Conservation (phyloP, 2,797 vertebrate genomes). For the Xenentodon cancila region DNA sequence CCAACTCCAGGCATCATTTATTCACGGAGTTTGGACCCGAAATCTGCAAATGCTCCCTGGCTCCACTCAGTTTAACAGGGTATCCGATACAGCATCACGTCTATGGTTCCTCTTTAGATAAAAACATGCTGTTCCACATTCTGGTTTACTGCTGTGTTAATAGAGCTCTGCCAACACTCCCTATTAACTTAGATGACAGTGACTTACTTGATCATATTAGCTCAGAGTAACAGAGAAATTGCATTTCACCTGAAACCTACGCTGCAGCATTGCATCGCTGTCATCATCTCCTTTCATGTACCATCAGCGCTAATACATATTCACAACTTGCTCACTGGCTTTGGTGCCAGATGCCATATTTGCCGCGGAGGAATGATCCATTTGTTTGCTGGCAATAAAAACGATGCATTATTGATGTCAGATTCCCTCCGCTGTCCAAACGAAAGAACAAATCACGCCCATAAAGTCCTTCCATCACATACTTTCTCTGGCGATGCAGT, state of each 20-base stretch:
- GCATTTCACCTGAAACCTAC: constrained; percentile 27
- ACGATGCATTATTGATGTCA: constrained; percentile 18
- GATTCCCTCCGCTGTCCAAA: constrained; percentile 17
- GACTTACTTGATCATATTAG: background rate
- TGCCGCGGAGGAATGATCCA: constrained; percentile 30
- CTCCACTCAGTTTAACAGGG: constrained; percentile 38
- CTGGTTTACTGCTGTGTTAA: constrained; percentile 11
- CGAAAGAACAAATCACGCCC: constrained; percentile 11
- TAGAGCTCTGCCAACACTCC: background rate
- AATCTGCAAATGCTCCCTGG: constrained; percentile 21
- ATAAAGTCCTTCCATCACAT: constrained; percentile 3
- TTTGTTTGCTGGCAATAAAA: constrained; percentile 43
- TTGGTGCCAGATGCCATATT: constrained; percentile 49
- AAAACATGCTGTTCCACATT: constrained; percentile 34
- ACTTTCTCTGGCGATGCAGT: constrained; percentile 18
- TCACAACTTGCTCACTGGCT: constrained; percentile 20
- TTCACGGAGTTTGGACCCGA: background rate
- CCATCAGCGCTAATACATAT: constrained; percentile 22
- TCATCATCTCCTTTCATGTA: constrained; percentile 41
- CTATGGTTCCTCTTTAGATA: constrained; percentile 10
- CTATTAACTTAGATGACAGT: constrained; percentile 25
- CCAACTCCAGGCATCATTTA: constrained; percentile 22
- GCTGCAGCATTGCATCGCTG: constrained; percentile 30
- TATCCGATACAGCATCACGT: constrained; percentile 28
- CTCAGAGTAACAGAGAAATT: constrained; percentile 4